Base-by-base conservation (phyloP, 2,797 vertebrate species). In the Gobionotothen gibberifrons region DNA sequence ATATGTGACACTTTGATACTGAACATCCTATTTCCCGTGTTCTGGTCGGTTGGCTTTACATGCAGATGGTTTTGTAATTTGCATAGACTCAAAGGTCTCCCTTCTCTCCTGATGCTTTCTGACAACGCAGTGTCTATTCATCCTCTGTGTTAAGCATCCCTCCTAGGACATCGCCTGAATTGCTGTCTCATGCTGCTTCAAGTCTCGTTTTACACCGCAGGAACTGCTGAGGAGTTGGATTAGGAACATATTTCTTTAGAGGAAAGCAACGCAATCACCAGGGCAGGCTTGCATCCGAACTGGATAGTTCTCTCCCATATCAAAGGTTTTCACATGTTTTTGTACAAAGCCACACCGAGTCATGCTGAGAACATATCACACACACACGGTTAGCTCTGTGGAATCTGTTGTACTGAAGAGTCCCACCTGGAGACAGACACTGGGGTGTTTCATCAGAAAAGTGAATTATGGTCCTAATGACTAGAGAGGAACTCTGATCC, bases 1-100 rank as follows among this genome's bases (percentile, higher is more conserved):
- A 90, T 78, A 87, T 88, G 84, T 64, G 78, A 85, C 88, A 91
- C 89, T 93, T 93, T 93, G 91, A 93, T 92, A 86, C 76, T 69
- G 76, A 92, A 90, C 92, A 90, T 87, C 87, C 84, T 68, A 83
- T 92, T 90, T 88, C 77, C 70, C 67, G 46, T 87, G 89, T 90
- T 92, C 89, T 87, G 89, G 85, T 90, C 78, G 76, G 82, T 81
- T 82, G 88, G 77, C 74, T 90, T 88, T 88, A 89, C 87, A 91
- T 85, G 87, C 87, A 85, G 86, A 92, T 87, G 84, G 82, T 63
- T 59, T 78, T 66, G 78, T 82, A 69, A 90, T 94, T 92, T 92
- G 87, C 91, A 93, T 91, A 72, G 74, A 87, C 87, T 89, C 87
- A 92, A 89, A 91, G 85, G 81, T 81, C 80, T 83, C 78, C 76